Conservation (phyloP, 2,113 vertebrate genomes). For the Craseonycteris thonglongyai region DNA sequence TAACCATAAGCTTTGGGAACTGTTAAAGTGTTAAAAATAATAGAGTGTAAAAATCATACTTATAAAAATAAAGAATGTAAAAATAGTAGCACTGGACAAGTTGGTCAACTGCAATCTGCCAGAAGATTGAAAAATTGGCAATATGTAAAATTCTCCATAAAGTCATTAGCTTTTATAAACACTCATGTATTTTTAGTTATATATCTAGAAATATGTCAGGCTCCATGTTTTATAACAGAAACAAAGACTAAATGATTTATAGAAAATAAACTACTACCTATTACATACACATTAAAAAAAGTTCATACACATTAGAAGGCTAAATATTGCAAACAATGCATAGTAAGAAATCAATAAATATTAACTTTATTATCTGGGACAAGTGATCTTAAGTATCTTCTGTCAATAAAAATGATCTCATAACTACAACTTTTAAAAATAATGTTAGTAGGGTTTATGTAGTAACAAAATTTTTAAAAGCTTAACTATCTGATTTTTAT, state of each 20-base stretch:
- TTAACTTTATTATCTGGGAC: not conserved
- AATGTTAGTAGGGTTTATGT: not conserved
- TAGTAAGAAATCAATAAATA: not conserved
- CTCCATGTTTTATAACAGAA: not conserved
- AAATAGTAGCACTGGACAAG: not conserved
- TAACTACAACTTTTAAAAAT: not conserved
- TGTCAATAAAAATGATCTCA: not conserved
- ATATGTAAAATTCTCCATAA: not conserved
- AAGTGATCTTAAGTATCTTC: not conserved
- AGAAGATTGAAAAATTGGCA: slow-evolving; percentile 9
- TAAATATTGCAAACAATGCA: not conserved
- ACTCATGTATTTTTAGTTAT: not conserved
- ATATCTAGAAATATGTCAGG: not conserved
- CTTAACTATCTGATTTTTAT: slow-evolving; percentile 6
- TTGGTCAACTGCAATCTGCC: not conserved
- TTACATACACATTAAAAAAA: not conserved
- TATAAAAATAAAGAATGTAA: slow-evolving; percentile 14
- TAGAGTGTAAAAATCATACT: not conserved
- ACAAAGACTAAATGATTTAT: not conserved
- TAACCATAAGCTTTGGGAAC: not conserved
- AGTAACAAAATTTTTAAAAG: slow-evolving; percentile 2
- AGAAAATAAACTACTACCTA: slow-evolving; percentile 1
- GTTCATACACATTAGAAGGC: not conserved
- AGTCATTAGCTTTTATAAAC: slow-evolving; percentile 25
- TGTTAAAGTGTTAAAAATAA: slow-evolving; percentile 31